phyloP scores from a whole-genome alignment of 2,888 invertebrate species.

The Arctia plantaginis region DNA sequence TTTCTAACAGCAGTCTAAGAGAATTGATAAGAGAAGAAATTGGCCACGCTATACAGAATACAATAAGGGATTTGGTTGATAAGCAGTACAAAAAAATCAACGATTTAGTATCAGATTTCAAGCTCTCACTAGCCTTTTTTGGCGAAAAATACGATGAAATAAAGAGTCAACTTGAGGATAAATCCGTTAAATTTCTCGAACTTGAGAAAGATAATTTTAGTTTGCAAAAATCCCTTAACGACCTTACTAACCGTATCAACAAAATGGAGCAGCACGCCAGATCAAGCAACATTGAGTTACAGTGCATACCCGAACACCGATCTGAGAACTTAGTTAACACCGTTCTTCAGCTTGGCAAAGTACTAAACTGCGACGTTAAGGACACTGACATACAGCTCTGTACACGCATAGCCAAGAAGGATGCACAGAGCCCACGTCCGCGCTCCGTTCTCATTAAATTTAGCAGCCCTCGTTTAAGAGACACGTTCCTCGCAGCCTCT shows the following conservation, averaged over 20 bases:
- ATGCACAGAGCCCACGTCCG: constrained; percentile 24
- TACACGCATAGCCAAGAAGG: constrained; percentile 32
- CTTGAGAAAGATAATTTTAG: not conserved
- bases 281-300: constrained; percentile 24
- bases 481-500: not conserved
- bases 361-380: constrained; percentile 25
- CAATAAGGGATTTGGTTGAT: not conserved
- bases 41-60: not conserved
- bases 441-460: constrained; percentile 41
- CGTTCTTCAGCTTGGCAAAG: constrained; percentile 35
- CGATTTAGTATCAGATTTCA: not conserved
- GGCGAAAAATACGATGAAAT: not conserved
- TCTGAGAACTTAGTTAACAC: constrained; percentile 35
- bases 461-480: constrained; percentile 20
- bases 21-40: not conserved
- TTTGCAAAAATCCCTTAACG: not conserved
- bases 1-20: not conserved
- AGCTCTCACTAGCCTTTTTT: not conserved
- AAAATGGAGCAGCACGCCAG: no score
- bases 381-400: constrained; percentile 37
- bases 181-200: not conserved
- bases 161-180: not conserved
- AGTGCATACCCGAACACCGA: constrained; percentile 45
- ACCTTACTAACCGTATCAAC: no score
- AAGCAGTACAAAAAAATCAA: not conserved